phyloP scores from a whole-genome alignment of 2,113 vertebrate species.

The Urocolius indicus region DNA sequence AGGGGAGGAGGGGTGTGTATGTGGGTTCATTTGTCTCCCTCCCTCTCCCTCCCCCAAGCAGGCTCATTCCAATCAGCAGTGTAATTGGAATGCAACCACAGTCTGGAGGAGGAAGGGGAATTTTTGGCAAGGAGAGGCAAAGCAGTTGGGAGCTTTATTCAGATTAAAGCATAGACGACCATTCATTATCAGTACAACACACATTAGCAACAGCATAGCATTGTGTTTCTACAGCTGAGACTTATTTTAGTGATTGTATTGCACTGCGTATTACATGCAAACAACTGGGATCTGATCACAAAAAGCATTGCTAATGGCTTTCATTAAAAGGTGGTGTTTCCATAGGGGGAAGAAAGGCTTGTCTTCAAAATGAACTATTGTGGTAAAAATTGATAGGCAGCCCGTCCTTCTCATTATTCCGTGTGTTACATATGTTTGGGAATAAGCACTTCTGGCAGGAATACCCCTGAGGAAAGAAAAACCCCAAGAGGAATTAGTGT shows the following conservation, averaged over 20 bases:
- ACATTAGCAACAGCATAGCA: constrained; percentile 70
- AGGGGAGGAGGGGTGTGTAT: constrained; percentile 24
- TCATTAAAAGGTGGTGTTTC: constrained; percentile 47
- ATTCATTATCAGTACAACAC: constrained; percentile 75
- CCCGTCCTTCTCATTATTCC: neutral
- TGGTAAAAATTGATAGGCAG: constrained; percentile 42
- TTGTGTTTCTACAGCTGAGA: constrained; percentile 77
- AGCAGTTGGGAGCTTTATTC: constrained; percentile 81
- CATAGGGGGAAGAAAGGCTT: constrained; percentile 13
- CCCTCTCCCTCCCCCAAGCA: constrained; percentile 39
- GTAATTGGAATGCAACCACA: constrained; percentile 81
- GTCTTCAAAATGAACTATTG: constrained; percentile 26
- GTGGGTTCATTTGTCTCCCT: neutral
- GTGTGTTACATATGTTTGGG: neutral
- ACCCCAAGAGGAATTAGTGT: neutral
- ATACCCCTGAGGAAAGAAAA: neutral
- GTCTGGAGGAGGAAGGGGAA: constrained; percentile 80
- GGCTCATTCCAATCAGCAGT: constrained; percentile 79
- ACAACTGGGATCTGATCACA: constrained; percentile 66
- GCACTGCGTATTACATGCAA: constrained; percentile 47
- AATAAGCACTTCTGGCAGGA: neutral
- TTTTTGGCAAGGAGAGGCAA: constrained; percentile 77
- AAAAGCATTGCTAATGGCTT: constrained; percentile 41
- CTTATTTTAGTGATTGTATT: constrained; percentile 68
- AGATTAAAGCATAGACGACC: constrained; percentile 77